Conservation (phyloP, 1,140 invertebrate species). For the fruit fly (Drosophila melanogaster) region Release_6_plus_ISO1_MT NT_037436.4:18360501-18361000, state of each 20-base stretch:
- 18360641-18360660: conserved; percentile 77
- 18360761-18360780: conserved; percentile 77
- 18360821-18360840: conserved; percentile 65
- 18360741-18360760: conserved; percentile 74
- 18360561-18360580: conserved; percentile 78
- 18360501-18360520: conserved; percentile 42
- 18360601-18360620: conserved; percentile 34
- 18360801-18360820: conserved; percentile 61
- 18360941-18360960: conserved; percentile 46
- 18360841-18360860: conserved; percentile 70
- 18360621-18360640: conserved; percentile 75
- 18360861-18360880: conserved; percentile 82
- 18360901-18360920: not conserved
- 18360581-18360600: conserved; percentile 28
- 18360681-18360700: conserved; percentile 48
- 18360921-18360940: conserved; percentile 32
- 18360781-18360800: conserved; percentile 67
- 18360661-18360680: conserved; percentile 59
- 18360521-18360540: conserved; percentile 36
- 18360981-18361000: not conserved
- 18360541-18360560: conserved; percentile 82
- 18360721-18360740: conserved; percentile 80
- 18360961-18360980: not conserved
- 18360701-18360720: conserved; percentile 76
- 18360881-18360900: conserved; percentile 35